phyloP scores from a whole-genome alignment of 2,113 vertebrate species.

The Nanorana parkeri region DNA sequence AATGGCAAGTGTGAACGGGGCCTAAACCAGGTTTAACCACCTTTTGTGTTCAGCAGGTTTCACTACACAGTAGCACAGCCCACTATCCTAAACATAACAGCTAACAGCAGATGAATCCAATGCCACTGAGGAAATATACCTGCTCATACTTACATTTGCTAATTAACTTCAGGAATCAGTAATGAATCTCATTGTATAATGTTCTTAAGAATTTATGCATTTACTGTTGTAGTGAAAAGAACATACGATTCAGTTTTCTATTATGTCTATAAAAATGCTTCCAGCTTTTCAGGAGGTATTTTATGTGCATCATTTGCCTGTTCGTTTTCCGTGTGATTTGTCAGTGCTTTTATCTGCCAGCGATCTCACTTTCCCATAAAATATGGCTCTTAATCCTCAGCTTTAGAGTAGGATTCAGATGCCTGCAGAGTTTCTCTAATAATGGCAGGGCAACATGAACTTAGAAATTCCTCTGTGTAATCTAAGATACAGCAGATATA shows the following conservation, averaged over 20 bases:
- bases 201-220: too few relatives aligned
- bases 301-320: neutral
- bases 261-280: neutral
- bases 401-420: slow-evolving; percentile 24
- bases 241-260: neutral
- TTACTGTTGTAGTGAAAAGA: too few relatives aligned
- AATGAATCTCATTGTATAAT: too few relatives aligned
- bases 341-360: slow-evolving; percentile 2
- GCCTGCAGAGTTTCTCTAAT: slow-evolving; percentile 18
- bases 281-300: neutral
- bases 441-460: slow-evolving; percentile 11
- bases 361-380: slow-evolving; percentile 19
- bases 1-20: too few relatives aligned
- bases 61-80: too few relatives aligned
- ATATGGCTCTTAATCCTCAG: slow-evolving; percentile 24
- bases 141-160: too few relatives aligned
- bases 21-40: too few relatives aligned
- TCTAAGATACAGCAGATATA: slow-evolving; percentile 29
- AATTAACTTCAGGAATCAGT: too few relatives aligned
- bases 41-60: too few relatives aligned
- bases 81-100: too few relatives aligned
- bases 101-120: too few relatives aligned
- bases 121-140: too few relatives aligned
- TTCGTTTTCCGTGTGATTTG: slow-evolving; percentile 1
- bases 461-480: slow-evolving; percentile 34